Conservation (phyloP, 1,140 invertebrate genomes). For the Nylanderia fulva region DNA sequence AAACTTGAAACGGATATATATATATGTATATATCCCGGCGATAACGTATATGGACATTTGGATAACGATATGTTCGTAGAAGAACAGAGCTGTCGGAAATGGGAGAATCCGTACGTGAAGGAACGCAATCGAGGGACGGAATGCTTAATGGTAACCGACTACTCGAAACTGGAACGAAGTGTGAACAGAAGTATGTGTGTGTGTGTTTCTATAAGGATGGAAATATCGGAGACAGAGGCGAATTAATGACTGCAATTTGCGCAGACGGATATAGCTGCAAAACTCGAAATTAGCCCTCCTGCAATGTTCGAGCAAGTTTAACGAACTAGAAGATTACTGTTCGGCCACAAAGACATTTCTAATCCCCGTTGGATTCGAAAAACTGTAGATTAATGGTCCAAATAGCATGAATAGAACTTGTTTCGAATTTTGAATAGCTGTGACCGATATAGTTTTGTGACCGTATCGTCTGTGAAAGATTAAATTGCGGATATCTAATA, state of each 20-base stretch:
- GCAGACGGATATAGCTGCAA: neutral
- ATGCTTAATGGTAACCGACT: constrained; percentile 7
- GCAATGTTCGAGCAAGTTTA: neutral
- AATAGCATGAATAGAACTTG: neutral
- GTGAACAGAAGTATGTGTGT: neutral
- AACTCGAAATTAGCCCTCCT: neutral
- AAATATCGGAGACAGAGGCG: neutral
- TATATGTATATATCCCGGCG: neutral
- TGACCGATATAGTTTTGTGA: neutral
- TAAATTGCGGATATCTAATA: neutral
- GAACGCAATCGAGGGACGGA: neutral
- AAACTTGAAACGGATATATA: constrained; percentile 22
- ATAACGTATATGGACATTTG: neutral
- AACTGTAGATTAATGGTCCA: neutral
- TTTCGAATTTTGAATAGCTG: neutral
- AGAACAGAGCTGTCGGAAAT: neutral
- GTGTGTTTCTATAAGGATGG: neutral
- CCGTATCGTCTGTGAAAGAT: neutral
- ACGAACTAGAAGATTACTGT: neutral
- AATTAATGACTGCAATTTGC: constrained; percentile 12
- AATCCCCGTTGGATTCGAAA: neutral
- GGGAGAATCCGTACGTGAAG: neutral
- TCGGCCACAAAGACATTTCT: neutral
- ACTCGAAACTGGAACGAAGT: neutral
- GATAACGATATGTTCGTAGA: neutral